Evolutionary conservation across 2,797 vertebrate species (phyloP), one percentile per base, ranked within the genome.

Genomic region (Pantherophis alleghaniensis): DNA sequence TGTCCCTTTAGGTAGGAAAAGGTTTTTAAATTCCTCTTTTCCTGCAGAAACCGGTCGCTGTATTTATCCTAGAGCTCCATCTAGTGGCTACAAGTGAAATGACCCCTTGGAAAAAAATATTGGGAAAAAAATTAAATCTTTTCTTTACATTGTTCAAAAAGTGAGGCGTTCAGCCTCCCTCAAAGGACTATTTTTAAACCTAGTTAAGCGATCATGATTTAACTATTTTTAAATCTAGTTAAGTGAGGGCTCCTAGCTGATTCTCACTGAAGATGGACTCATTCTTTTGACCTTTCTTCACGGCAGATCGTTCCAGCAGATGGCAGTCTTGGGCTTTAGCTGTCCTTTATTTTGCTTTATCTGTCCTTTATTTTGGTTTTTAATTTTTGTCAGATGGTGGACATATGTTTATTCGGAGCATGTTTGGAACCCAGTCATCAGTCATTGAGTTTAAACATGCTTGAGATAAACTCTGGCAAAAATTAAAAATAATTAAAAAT

Each of bases 31-130:
- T 22, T 56, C 20, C 7, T 53, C 12, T 10, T 9, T 57, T 37
- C 13, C 1, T 42, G 10, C 0, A 7, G 37, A 47, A 51, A n/a
- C 4, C 0, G 0, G 22, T n/a, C 0, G 7, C 24, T 47, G 12
- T 9, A 37, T 28, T 89, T 55, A 42, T 89, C 87, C 24, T 89
- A 1, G 32, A 14, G 47, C 9, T 0, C 87, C 87, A 86, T 56
- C 93, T 66, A 42, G 47, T 51, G 90, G 5, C 14, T 3, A 12
- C 5, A 4, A 26, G 4, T 89, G 66, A 63, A 83, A 55, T n/a
- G 55, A 66, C 56, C 37, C 1, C 0, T 26, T 22, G 2, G 3
- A 11, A 3, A 1, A 16, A 42, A 11, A 79, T 24, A 4, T 24
- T 32, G 11, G 4, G 2, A n/a, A 18, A 86, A 7, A 13, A 26